Evolutionary conservation across 2,888 invertebrate genomes (phyloP), one percentile per base, ranked within the genome.

Genomic region (Meteorus cinctellus): DNA sequence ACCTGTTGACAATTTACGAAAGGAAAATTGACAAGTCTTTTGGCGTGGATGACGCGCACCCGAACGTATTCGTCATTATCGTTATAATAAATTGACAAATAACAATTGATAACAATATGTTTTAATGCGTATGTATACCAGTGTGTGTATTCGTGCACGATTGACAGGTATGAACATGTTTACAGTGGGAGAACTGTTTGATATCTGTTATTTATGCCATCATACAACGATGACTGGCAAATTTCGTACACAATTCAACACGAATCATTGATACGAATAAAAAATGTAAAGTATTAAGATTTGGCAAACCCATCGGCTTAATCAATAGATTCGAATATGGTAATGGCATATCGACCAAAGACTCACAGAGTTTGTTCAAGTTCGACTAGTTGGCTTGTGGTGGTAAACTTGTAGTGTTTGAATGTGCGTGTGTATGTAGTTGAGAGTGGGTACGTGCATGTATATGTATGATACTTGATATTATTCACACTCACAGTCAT

Each of bases 1-100:
- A 88, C 87, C 88, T 87, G 88, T 87, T 87, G 87, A 86, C 84
- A 84, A 84, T 86, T 83, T 83, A 84, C 85, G 83, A 83, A 83
- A 79, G 82, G 81, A 84, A 83, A 84, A 84, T 84, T 82, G 83
- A 81, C 81, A 81, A 69, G 75, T 63, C 41, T 62, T 72, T 36
- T 19, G 19, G 60, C 65, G 59, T 41, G 55, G 36, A 48, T 41
- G 41, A 51, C 63, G 31, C 24, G 45, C 67, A 72, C 48, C 48
- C 67, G 66, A 19, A 70, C 36, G 1, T 41, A 12, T 48, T 72
- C 19, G 29, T 45, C 19, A 63, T 72, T 31, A 41, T 69, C 55
- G 48, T 63, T 31, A 45, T 41, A 19, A 24, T 62, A 27, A 4
- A 36, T 34, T 6, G 4, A n/a, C 1, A 27, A 69, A 14, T 31